phyloP scores from a whole-genome alignment of 2,888 invertebrate genomes.

The Pseudanteris insignis region DNA sequence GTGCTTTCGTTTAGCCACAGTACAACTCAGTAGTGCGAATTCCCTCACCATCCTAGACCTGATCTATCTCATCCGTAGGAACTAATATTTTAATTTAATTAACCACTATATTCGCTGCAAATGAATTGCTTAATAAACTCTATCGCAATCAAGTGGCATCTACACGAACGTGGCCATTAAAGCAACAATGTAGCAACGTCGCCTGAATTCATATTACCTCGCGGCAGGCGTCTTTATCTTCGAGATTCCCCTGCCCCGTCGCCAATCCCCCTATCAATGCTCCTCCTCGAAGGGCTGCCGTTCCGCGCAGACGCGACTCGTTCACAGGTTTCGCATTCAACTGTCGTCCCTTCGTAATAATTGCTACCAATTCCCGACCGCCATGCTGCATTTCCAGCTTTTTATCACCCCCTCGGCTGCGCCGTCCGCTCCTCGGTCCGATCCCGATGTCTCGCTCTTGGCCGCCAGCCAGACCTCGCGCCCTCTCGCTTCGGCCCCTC shows the following conservation, averaged over 20 bases:
- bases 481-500: conserved; percentile 49
- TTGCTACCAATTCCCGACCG: conserved; percentile 59
- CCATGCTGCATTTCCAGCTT: conserved; percentile 63
- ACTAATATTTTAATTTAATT: conserved; percentile 32
- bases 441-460: conserved; percentile 5
- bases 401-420: conserved; percentile 51
- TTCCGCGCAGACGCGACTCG: conserved; percentile 36
- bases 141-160: conserved; percentile 19
- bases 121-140: conserved; percentile 38
- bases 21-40: too few species aligned
- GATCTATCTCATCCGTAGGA: too few species aligned
- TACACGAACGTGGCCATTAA: conserved; percentile 35
- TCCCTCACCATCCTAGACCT: too few species aligned
- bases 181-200: conserved; percentile 23
- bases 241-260: conserved; percentile 8
- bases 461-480: conserved; percentile 11
- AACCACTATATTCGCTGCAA: conserved; percentile 19
- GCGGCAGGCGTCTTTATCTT: conserved; percentile 30
- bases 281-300: conserved; percentile 24
- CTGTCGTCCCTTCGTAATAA: conserved; percentile 59
- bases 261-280: conserved; percentile 23
- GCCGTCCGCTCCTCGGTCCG: conserved; percentile 15
- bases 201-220: conserved; percentile 27
- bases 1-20: too few species aligned
- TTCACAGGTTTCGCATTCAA: conserved; percentile 52